Evolutionary conservation across 2,113 vertebrate genomes (phyloP), one percentile per base, ranked within the genome.

Genomic region (Rhinogobius similis): DNA sequence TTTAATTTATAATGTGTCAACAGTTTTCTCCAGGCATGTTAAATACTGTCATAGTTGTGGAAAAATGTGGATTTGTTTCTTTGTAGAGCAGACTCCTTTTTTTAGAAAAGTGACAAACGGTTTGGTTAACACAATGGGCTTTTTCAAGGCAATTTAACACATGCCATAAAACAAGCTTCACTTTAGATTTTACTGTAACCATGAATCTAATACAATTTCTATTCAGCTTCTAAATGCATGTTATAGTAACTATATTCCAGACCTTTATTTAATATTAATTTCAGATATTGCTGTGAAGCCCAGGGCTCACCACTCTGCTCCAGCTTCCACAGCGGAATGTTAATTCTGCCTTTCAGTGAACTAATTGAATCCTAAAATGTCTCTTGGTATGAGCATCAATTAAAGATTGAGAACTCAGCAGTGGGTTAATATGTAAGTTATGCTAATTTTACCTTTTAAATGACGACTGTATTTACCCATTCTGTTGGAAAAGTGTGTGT

Each of bases 1-100:
- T 90, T 87, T 83, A 81, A 88, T 90, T 88, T 86, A 63, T 73
- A 75, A 82, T 20, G 72, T 83, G 86, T 78, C 86, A 86, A 89
- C 77, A 77, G 75, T 77, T 86, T 86, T 72, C 59, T 46, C 72
- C 59, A 75, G 72, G 69, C 58, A 38, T 73, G 61, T n/a, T 86
- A 76, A 87, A 84, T 68, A 56, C 70, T 48, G 43, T 43, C 8
- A 73, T 26, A 11, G 27, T 71, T 58, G 68, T 50, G 32, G 52
- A 85, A 41, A 39, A 84, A 87, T 80, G 10, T 5, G 58, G 67
- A 52, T 24, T 12, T 11, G 41, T 29, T 65, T 50, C 18, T 79
- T 62, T 39, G 26, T 50, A 56, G 58, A 67, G 52, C 58, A 61
- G n/a, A 53, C 12, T 26, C 26, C 46, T 56, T n/a, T n/a, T 20